Evolutionary conservation across 2,797 vertebrate species (phyloP).

Genomic region (Ctenosaura bakeri): DNA sequence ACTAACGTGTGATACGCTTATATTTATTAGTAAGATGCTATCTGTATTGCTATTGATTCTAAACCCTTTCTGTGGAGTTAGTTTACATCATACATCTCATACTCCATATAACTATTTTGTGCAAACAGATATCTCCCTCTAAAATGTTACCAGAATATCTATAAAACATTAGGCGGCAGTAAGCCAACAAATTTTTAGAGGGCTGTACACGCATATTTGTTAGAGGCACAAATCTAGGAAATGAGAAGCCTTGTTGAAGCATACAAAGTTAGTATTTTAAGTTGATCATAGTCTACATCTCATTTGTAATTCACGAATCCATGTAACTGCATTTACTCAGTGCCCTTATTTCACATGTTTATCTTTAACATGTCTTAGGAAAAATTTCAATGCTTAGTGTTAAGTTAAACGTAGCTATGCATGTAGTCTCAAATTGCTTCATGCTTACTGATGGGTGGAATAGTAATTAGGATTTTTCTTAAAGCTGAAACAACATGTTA

Average conservation of each 20-base stretch:
- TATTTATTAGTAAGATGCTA: conserved; percentile 69
- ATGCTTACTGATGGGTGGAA: neutral
- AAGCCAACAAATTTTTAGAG: neutral
- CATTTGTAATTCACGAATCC: neutral
- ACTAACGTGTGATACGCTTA: conserved; percentile 65
- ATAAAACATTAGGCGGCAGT: neutral
- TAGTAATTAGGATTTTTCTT: neutral
- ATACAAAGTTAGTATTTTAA: neutral
- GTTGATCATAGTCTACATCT: neutral
- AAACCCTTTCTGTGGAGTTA: neutral
- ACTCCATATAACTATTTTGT: neutral
- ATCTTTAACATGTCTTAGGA: neutral
- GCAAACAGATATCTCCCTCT: neutral
- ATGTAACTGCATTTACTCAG: neutral
- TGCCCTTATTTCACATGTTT: neutral
- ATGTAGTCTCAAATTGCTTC: neutral
- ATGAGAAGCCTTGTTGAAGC: neutral
- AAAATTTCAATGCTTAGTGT: neutral
- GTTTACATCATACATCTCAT: neutral
- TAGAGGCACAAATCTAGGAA: neutral
- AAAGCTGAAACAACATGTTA: neutral
- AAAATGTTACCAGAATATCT: neutral
- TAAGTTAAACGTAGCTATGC: neutral
- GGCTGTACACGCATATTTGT: neutral
- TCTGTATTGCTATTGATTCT: conserved; percentile 62